Evolutionary conservation across 2,797 vertebrate genomes (phyloP).

Genomic region (Melanogrammus aeglefinus): DNA sequence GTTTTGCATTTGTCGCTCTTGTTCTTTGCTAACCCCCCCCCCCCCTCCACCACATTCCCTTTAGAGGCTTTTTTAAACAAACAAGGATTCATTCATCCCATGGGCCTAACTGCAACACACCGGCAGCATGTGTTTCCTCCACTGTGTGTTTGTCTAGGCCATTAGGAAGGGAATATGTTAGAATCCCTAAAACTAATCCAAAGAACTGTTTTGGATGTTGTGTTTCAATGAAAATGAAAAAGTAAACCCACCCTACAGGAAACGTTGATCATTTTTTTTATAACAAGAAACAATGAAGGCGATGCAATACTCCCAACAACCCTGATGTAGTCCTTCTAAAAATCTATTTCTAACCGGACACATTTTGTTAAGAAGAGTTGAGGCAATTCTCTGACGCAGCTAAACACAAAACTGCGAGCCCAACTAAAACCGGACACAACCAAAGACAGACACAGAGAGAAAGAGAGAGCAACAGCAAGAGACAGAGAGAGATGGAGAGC

Average conservation of each 20-base stretch:
- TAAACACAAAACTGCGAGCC: neutral
- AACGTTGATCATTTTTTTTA: neutral
- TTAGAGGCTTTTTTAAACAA: slow-evolving; percentile 51
- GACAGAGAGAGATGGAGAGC: slow-evolving; percentile 30
- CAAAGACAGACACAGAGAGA: slow-evolving; percentile 56
- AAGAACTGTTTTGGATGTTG: neutral
- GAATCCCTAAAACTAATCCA: neutral
- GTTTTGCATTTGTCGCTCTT: slow-evolving; percentile 45
- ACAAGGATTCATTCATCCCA: slow-evolving; percentile 55
- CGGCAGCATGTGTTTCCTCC: slow-evolving; percentile 51
- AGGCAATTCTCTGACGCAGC: neutral
- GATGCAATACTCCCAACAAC: neutral
- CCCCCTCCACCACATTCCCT: slow-evolving; percentile 18
- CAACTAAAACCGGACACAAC: neutral
- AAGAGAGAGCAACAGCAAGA: slow-evolving; percentile 61
- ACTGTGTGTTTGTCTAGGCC: slow-evolving; percentile 3
- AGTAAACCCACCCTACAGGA: neutral
- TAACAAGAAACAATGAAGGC: neutral
- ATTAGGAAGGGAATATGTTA: neutral
- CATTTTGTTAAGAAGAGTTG: neutral
- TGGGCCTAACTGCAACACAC: slow-evolving; percentile 34
- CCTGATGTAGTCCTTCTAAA: neutral
- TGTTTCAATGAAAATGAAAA: neutral
- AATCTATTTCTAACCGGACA: neutral
- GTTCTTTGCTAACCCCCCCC: slow-evolving; percentile 37